Evolutionary conservation across 2,797 vertebrate species (phyloP).

Genomic region (Neomorphus geoffroyi): DNA sequence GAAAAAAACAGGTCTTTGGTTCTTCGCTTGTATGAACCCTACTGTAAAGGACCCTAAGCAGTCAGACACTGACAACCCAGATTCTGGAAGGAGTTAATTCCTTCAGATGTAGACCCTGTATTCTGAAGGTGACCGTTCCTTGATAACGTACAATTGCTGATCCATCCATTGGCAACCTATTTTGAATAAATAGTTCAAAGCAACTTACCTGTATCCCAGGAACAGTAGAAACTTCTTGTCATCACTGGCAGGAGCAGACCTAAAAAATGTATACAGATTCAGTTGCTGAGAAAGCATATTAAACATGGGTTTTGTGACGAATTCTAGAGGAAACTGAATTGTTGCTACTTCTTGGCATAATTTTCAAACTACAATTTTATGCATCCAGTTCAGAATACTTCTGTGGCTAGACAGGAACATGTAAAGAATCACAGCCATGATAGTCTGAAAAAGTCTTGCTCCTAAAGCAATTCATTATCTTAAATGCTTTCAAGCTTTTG

Average conservation of each 20-base stretch:
- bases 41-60: background rate
- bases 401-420: background rate
- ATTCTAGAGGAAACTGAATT: background rate
- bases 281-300: background rate
- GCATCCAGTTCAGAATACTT: background rate
- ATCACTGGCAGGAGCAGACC: background rate
- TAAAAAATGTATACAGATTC: background rate
- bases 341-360: background rate
- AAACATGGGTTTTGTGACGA: background rate
- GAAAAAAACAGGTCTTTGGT: background rate
- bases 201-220: background rate
- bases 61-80: background rate
- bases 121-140: no score
- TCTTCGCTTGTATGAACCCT: background rate
- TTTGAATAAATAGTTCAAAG: background rate
- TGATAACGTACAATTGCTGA: fast-evolving
- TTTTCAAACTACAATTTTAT: background rate
- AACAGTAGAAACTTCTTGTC: background rate
- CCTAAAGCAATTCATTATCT: conserved; percentile 33
- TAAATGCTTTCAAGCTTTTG: background rate
- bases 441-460: background rate
- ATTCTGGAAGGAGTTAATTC: background rate
- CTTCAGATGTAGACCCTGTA: no score
- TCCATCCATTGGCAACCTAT: fast-evolving
- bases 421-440: background rate